Evolutionary conservation across 1,140 invertebrate genomes (phyloP), one percentile per base, ranked within the genome.

Genomic region (Zaprionus inermis): DNA sequence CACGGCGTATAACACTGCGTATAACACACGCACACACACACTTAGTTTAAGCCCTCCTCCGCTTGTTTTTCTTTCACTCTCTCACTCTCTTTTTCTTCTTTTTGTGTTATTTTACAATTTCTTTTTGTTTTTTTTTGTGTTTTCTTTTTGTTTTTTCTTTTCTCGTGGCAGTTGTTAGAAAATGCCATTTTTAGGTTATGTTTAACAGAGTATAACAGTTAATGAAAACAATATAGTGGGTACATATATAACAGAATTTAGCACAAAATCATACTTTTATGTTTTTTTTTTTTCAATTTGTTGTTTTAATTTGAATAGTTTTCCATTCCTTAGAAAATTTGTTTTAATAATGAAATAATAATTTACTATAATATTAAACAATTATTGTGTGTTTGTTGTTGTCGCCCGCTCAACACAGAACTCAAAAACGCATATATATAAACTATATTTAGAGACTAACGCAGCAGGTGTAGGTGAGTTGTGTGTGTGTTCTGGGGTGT

Each of bases 331-430:
- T 44, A 44, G 38, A 44, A 44, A 44, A 44, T 44, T 44, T 44
- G 38, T 44, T 44, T 44, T 44, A 44, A 44, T 44, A 44, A 44
- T 44, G 38, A 51, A 82, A 79, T 57, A 86, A 85, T 86, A 80
- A 83, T 86, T 86, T 82, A 86, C 82, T 86, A 88, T 71, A 69
- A 44, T 74, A 82, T 88, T 78, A 84, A 76, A 72, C 61, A 71
- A 58, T 79, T 58, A 70, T 52, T 44, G 14, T 55, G 34, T 24
- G 56, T 14, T 57, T 16, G n/a, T 41, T 59, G 28, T 34, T 51
- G 34, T 28, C 32, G 30, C 34, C 34, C 32, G 32, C 41, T 60
- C 22, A 58, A 55, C 55, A 71, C 60, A 78, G 76, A 64, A 44
- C 38, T 44, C 78, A 22, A 49, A 22, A 49, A 10, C 18, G n/a